phyloP scores from a whole-genome alignment of 35 echinoderm and acorn worm genomes.

The Ptychodera flava region DNA sequence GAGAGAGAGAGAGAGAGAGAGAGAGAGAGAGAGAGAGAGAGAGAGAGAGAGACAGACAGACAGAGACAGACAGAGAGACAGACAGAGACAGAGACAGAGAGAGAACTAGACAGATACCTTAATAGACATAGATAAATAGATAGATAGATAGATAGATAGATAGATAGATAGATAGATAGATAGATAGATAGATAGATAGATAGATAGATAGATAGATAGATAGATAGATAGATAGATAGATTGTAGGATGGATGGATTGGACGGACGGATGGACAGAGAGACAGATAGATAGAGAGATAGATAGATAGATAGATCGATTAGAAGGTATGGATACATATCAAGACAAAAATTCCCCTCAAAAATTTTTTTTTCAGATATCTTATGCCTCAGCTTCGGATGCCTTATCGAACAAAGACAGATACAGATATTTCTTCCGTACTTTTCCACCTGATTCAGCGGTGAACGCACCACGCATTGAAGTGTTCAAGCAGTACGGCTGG shows the following conservation, averaged over 20 bases:
- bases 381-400: background rate
- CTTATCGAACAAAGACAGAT: slow-evolving; percentile 7
- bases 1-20: background rate
- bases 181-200: slow-evolving; percentile 2
- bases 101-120: background rate
- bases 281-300: too few species aligned
- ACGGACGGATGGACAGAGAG: too few species aligned
- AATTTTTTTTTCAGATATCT: background rate
- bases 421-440: slow-evolving; percentile 46
- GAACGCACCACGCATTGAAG: slow-evolving; percentile 22
- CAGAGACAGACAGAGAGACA: background rate
- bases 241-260: background rate
- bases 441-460: slow-evolving; percentile 32
- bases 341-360: too few species aligned
- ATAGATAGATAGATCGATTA: too few species aligned
- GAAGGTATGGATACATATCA: background rate
- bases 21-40: background rate
- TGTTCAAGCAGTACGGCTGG: slow-evolving; percentile 37
- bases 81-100: background rate
- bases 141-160: background rate
- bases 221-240: too few species aligned
- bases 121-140: background rate
- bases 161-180: slow-evolving; percentile 2
- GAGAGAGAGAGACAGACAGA: background rate
- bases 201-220: slow-evolving; percentile 2